Evolutionary conservation across 2,888 invertebrate species (phyloP), one percentile per base, ranked within the genome.

Genomic region (Drosophila tanythrix): DNA sequence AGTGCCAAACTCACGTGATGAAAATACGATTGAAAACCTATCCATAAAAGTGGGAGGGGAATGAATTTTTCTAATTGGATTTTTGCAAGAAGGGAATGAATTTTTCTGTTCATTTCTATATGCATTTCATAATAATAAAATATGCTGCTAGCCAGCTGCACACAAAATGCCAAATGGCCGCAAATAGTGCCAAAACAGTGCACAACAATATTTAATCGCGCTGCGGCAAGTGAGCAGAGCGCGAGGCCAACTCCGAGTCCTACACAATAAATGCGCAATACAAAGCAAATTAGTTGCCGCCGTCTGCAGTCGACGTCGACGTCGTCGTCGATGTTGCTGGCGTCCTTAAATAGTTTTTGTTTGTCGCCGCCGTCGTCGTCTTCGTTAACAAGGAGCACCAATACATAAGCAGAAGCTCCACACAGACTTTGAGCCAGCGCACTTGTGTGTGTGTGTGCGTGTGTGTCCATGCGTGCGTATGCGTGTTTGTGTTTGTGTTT

Each of bases 221-320:
- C 58, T 62, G 72, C 64, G 68, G 61, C 73, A 46, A 25, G 58
- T 66, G 68, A 74, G 60, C 73, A 77, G 70, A 79, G 75, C 73
- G 81, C 76, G 64, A 80, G 67, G 64, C 65, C 64, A 40, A 72
- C 31, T 66, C 63, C 73, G 79, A 70, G 76, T 79, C 86, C 83
- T 76, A 70, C 52, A 65, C 78, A 75, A 85, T 86, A 86, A 86
- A 79, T 86, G 90, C 86, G 86, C 90, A 90, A 86, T 88, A 81
- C 73, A 75, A 75, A 62, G 83, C 76, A 74, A 83, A 84, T 74
- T 86, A 76, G 76, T 65, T 55, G 72, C 68, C 66, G 81, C 67
- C 70, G 82, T 79, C 73, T 75, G 79, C 68, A 72, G 74, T 70
- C 68, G 70, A 50, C 72, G 58, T 36, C 40, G 52, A n/a, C 55